Base-by-base conservation (phyloP, 2,888 invertebrate species). In the Tenthredo mesomela region DNA sequence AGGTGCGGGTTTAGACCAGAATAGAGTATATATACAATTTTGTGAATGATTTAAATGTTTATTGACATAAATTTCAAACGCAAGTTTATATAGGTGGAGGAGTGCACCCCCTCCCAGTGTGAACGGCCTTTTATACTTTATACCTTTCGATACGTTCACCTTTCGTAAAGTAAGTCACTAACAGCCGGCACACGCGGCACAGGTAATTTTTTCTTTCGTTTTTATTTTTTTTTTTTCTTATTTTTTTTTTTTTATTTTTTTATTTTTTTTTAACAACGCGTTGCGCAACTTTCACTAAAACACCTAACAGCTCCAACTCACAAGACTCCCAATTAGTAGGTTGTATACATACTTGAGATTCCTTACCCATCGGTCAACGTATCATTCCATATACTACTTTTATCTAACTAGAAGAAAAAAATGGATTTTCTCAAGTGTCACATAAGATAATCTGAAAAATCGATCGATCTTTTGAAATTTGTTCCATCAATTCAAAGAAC, bases 281-380 rank as follows among this genome's bases (percentile, higher is more conserved):
- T 80, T 80, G 80, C 80, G 80, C 80, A 58, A 80, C 80, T 80
- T 80, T 80, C 80, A 80, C 80, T 61, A 61, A 61, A 61, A 37
- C 75, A n/a, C 50, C 43, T 9, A 18, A 61, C 21, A 61, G 40
- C 37, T n/a, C n/a, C 58, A n/a, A 25, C n/a, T 37, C 40, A 61
- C 61, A 40, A 18, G 58, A 15, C 15, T 50, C 37, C 40, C 61
- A 80, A 80, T 80, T 80, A 61, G 80, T 37, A 7, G 33, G 29
- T 58, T 61, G 25, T 61, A 61, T 61, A 61, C 10, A 43, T 33
- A 33, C 10, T 33, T 33, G 1, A 33, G 33, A 33, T 33, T 61
- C 61, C 21, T 61, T 61, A 10, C 10, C 3, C 10, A 12, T 21
- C 54, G 54, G 54, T 54, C 54, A n/a, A 54, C 67, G 15, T 67